phyloP scores from a whole-genome alignment of 1,140 invertebrate species.

The Samia ricini region DNA sequence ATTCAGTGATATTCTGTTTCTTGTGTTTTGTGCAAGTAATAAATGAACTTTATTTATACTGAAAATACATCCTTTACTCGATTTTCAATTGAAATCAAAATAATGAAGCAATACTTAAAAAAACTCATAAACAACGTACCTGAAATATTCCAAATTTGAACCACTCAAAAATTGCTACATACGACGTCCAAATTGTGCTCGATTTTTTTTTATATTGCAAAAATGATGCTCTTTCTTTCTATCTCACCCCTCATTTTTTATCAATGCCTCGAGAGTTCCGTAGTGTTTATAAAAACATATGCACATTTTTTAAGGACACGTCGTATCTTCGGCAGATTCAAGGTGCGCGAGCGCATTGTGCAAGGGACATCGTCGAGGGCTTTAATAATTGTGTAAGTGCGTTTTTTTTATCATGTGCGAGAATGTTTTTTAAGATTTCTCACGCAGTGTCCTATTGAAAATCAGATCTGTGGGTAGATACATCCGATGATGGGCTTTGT shows the following conservation, averaged over 20 bases:
- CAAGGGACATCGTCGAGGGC: conserved; percentile 59
- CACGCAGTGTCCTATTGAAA: conserved; percentile 62
- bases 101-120: no score
- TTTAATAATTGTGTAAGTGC: conserved; percentile 65
- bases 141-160: no score
- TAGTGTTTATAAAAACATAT: conserved; percentile 72
- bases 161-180: background rate
- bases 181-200: background rate
- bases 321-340: conserved; percentile 51
- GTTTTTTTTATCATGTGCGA: conserved; percentile 70
- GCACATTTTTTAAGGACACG: conserved; percentile 68
- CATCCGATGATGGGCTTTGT: conserved; percentile 63
- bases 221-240: no score
- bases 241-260: conserved; percentile 43
- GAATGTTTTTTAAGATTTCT: conserved; percentile 71
- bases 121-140: no score
- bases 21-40: no score
- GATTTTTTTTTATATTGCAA: background rate
- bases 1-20: no score
- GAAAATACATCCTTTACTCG: no score
- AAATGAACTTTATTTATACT: no score
- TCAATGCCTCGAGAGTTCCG: conserved; percentile 38
- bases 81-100: no score
- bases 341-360: conserved; percentile 57
- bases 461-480: conserved; percentile 73